Conservation (phyloP, 2,888 invertebrate species). For the Conomelus anceps region DNA sequence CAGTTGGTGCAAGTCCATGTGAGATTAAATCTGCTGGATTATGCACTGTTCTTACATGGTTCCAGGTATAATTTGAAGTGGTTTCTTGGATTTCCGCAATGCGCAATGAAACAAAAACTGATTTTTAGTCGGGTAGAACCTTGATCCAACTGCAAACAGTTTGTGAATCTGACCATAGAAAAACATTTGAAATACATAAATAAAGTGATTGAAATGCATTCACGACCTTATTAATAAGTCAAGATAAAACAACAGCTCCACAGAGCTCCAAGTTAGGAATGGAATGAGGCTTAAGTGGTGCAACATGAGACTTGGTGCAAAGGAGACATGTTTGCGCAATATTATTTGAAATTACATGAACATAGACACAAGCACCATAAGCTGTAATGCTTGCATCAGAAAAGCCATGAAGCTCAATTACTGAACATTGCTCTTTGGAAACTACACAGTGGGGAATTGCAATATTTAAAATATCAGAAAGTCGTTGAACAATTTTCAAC, state of each 20-base stretch:
- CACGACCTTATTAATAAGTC: conserved; percentile 30
- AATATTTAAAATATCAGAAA: not conserved
- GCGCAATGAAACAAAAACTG: not conserved
- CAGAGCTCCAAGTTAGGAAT: conserved; percentile 33
- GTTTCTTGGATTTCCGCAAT: not conserved
- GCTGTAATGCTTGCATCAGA: not conserved
- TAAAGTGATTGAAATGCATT: conserved; percentile 31
- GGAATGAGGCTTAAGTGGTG: conserved; percentile 23
- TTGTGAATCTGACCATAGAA: conserved; percentile 29
- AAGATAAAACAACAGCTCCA: conserved; percentile 22
- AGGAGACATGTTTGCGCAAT: not conserved
- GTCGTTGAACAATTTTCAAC: not conserved
- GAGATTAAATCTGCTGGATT: conserved; percentile 36
- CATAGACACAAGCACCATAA: not conserved
- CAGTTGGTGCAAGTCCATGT: conserved; percentile 17
- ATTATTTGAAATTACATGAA: not conserved
- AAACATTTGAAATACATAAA: not conserved
- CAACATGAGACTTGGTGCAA: not conserved
- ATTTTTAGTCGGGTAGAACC: conserved; percentile 22
- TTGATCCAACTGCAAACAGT: conserved; percentile 32
- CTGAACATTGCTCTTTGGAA: not conserved
- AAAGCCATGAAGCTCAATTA: not conserved
- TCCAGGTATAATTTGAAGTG: conserved; percentile 30
- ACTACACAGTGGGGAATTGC: not conserved
- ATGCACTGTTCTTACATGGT: conserved; percentile 32